Percentiles rank a stretch among this genome's conserved stretches.
These are phyloP conservation scores for Onychomys leucogaster DNA, from an alignment of 2,797 vertebrate species.

Conservation along the genomic window DNA sequence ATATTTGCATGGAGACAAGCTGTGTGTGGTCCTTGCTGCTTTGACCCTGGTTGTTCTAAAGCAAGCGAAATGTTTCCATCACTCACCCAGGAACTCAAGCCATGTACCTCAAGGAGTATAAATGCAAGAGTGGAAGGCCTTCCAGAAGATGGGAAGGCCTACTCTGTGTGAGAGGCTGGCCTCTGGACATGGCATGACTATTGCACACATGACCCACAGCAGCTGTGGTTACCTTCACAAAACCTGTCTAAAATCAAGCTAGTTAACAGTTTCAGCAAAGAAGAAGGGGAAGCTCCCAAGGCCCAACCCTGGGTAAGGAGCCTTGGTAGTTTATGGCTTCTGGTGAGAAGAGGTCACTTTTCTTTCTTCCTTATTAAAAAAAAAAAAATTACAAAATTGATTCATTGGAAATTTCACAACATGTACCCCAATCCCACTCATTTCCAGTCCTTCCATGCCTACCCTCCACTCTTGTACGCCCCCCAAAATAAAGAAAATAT, in stretches of 20 bases:
- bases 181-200: not conserved
- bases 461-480: not conserved
- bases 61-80: not conserved
- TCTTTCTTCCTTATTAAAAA: not conserved
- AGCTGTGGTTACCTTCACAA: not conserved
- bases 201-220: not conserved
- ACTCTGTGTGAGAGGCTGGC: not conserved
- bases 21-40: not conserved
- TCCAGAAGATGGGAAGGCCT: not conserved
- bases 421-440: not conserved
- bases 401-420: not conserved
- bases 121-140: not conserved
- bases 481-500: not conserved
- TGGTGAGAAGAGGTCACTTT: not conserved
- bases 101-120: not conserved
- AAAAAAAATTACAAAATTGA: not conserved
- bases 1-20: not conserved
- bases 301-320: not conserved
- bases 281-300: not conserved
- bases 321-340: not conserved
- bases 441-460: not conserved
- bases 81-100: not conserved
- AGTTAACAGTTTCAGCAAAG: not conserved
- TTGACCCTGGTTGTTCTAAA: not conserved
- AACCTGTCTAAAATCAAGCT: not conserved